phyloP scores from a whole-genome alignment of 2,888 invertebrate species.

The Laothoe populi region DNA sequence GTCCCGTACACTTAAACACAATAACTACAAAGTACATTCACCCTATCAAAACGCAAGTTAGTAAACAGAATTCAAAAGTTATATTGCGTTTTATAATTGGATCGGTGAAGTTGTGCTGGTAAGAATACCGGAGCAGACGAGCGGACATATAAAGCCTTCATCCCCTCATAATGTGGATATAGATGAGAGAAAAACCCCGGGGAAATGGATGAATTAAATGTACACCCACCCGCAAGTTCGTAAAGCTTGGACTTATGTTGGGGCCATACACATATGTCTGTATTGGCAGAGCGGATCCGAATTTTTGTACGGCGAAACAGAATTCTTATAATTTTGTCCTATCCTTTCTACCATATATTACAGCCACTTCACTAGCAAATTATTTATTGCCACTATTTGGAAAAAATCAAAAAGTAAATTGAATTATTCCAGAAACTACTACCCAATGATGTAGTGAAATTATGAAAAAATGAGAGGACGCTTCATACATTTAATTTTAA shows the following conservation, averaged over 20 bases:
- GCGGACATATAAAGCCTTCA: slow-evolving; percentile 40
- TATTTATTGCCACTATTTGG: too few species aligned
- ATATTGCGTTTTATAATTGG: slow-evolving; percentile 38
- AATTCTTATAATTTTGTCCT: too few species aligned
- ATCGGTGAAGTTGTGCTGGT: slow-evolving; percentile 38
- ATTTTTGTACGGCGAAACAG: too few species aligned
- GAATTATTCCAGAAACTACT: too few species aligned
- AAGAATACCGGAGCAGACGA: slow-evolving; percentile 33
- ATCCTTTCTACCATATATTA: too few species aligned
- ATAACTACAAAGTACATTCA: neutral
- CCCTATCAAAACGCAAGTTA: slow-evolving; percentile 12
- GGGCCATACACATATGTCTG: slow-evolving; percentile 46
- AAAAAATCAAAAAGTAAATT: too few species aligned
- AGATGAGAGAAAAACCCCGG: slow-evolving; percentile 50
- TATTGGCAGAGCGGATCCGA: slow-evolving; percentile 32
- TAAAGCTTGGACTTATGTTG: slow-evolving; percentile 53
- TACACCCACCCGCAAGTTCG: slow-evolving; percentile 50
- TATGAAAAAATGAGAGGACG: too few species aligned
- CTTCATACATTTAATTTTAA: too few species aligned
- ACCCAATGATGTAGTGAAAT: too few species aligned
- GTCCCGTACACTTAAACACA: neutral
- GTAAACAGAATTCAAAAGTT: slow-evolving; percentile 7
- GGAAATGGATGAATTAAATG: slow-evolving; percentile 63
- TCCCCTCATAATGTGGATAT: slow-evolving; percentile 47
- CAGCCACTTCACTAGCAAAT: too few species aligned